Conservation (phyloP, 2,113 vertebrate genomes). For the Gymnogyps californianus region DNA sequence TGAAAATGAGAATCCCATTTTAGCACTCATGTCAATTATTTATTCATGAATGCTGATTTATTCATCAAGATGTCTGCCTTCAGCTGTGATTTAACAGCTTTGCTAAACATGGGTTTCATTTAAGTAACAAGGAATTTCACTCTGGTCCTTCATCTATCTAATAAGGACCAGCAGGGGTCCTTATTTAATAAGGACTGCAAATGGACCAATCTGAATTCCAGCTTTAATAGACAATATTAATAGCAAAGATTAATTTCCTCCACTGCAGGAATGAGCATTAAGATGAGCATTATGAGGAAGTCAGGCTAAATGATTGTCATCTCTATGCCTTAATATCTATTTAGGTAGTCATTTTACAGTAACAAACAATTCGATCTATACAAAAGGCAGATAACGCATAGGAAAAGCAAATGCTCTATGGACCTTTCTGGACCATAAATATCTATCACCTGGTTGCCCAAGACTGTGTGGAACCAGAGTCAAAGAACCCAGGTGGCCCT, state of each 20-base stretch:
- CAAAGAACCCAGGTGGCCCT: background rate
- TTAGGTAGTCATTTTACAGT: background rate
- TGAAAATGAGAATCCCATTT: background rate
- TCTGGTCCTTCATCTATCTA: slow-evolving; percentile 41
- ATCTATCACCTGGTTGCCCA: background rate
- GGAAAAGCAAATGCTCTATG: background rate
- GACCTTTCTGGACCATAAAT: background rate
- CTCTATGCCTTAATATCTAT: background rate
- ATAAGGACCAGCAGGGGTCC: slow-evolving; percentile 52
- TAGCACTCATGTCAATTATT: slow-evolving; percentile 34
- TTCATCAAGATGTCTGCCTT: slow-evolving; percentile 31
- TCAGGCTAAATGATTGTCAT: background rate
- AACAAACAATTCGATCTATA: background rate
- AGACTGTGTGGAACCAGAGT: background rate
- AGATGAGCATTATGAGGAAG: slow-evolving; percentile 1
- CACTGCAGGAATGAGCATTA: slow-evolving; percentile 2
- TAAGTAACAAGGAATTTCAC: slow-evolving; percentile 43
- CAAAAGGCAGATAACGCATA: background rate
- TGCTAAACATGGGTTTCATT: slow-evolving; percentile 47
- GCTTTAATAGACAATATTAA: slow-evolving; percentile 37
- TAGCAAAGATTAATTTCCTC: slow-evolving; percentile 43
- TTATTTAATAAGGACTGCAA: slow-evolving; percentile 54
- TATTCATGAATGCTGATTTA: slow-evolving; percentile 43
- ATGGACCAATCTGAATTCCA: background rate
- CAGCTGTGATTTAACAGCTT: slow-evolving; percentile 47